phyloP scores from a whole-genome alignment of 1,140 invertebrate species.

The Pseudomyrmex pallidus region DNA sequence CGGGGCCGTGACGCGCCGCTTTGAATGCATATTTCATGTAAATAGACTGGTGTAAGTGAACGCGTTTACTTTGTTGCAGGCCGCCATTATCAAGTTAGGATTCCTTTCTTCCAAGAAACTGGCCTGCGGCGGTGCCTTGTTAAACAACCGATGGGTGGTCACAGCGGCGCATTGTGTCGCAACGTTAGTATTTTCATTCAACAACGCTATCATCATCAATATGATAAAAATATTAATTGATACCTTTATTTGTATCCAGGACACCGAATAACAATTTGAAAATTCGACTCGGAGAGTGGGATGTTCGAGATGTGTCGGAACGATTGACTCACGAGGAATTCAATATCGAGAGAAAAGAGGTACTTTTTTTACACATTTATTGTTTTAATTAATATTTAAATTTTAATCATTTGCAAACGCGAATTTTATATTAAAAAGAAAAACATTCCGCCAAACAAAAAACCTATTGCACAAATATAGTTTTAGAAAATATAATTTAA shows the following conservation, averaged over 20 bases:
- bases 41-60: constrained; percentile 8
- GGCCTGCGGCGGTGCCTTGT: constrained; percentile 95
- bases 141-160: constrained; percentile 95
- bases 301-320: constrained; percentile 93
- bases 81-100: constrained; percentile 95
- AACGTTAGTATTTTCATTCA: constrained; percentile 88
- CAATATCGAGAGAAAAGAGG: constrained; percentile 94
- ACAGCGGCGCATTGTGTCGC: constrained; percentile 95
- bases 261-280: constrained; percentile 94
- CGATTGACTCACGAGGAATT: constrained; percentile 94
- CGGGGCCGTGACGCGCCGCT: constrained; percentile 28
- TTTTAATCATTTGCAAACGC: neutral
- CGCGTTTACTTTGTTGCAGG: constrained; percentile 82
- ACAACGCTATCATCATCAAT: neutral
- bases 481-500: neutral
- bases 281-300: constrained; percentile 95
- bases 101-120: constrained; percentile 95
- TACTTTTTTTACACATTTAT: constrained; percentile 75
- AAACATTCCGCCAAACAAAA: too few relatives aligned
- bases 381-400: neutral
- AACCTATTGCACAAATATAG: neutral
- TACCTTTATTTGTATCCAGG: constrained; percentile 78
- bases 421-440: too few relatives aligned
- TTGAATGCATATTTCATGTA: constrained; percentile 41
- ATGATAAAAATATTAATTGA: constrained; percentile 60